These are phyloP conservation scores for Plestiodon gilberti DNA, from an alignment of 2,113 vertebrate species.

Conservation along the genomic window DNA sequence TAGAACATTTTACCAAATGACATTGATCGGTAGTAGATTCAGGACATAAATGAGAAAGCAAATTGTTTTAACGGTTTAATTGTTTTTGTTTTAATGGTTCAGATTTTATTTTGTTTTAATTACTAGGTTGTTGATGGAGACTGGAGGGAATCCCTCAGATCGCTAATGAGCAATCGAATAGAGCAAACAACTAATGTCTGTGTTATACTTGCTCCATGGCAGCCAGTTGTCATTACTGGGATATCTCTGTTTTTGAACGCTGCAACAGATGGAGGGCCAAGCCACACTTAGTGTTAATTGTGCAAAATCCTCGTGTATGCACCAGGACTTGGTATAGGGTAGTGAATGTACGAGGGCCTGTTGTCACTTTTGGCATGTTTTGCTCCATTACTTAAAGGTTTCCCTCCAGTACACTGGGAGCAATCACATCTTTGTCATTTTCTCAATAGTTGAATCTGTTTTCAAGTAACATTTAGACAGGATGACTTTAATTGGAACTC, in stretches of 20 bases:
- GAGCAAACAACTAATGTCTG: rapidly evolving
- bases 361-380: no score
- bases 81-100: background rate
- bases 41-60: no score
- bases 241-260: background rate
- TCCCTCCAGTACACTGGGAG: background rate
- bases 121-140: conserved; percentile 10
- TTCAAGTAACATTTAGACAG: background rate
- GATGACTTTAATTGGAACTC: background rate
- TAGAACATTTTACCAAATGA: no score
- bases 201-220: background rate
- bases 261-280: no score
- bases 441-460: background rate
- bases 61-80: no score
- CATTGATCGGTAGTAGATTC: no score
- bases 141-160: rapidly evolving
- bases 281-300: no score
- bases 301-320: no score
- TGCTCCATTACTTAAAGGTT: no score
- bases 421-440: no score
- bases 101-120: background rate
- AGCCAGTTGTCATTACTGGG: rapidly evolving
- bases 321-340: no score
- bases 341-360: no score
- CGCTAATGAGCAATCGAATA: background rate